Conservation (phyloP, 2,797 vertebrate genomes). For the Cheirogaleus major region DNA sequence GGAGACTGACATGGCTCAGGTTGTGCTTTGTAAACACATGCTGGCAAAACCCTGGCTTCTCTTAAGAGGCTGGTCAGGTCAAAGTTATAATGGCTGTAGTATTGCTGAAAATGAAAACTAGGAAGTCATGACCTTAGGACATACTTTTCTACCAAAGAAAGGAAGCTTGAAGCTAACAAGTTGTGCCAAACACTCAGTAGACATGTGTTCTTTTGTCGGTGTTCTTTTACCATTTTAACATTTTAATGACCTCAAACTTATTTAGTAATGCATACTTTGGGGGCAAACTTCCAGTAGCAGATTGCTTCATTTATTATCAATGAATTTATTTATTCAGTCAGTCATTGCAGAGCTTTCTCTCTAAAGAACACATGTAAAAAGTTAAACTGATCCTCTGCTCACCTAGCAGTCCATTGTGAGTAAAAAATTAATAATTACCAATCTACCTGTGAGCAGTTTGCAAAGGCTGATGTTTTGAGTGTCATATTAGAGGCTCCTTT, state of each 20-base stretch:
- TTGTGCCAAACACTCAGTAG: constrained; percentile 1
- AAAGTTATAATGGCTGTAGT: neutral
- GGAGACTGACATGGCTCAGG: neutral
- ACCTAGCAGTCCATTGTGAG: constrained; percentile 9
- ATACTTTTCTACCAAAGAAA: constrained; percentile 24
- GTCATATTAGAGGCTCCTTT: neutral
- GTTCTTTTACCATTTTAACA: constrained; percentile 46
- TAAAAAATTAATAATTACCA: neutral
- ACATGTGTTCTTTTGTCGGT: neutral
- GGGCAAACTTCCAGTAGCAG: constrained; percentile 25
- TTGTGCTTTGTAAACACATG: constrained; percentile 15
- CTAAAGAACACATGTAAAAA: constrained; percentile 40
- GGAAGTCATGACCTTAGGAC: constrained; percentile 26
- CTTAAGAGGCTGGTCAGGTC: neutral
- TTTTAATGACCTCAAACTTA: constrained; percentile 49
- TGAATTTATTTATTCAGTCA: constrained; percentile 58
- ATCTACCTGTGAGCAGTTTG: neutral
- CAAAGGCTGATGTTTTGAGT: neutral
- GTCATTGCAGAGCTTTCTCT: constrained; percentile 44
- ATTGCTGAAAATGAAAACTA: constrained; percentile 31
- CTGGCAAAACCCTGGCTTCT: neutral
- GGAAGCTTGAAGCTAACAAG: constrained; percentile 23
- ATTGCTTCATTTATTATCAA: constrained; percentile 62
- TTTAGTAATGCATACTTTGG: constrained; percentile 44
- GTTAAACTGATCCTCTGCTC: neutral